Conservation (phyloP, 92 coral and sea anemone species). For the Bergia puertoricense region DNA sequence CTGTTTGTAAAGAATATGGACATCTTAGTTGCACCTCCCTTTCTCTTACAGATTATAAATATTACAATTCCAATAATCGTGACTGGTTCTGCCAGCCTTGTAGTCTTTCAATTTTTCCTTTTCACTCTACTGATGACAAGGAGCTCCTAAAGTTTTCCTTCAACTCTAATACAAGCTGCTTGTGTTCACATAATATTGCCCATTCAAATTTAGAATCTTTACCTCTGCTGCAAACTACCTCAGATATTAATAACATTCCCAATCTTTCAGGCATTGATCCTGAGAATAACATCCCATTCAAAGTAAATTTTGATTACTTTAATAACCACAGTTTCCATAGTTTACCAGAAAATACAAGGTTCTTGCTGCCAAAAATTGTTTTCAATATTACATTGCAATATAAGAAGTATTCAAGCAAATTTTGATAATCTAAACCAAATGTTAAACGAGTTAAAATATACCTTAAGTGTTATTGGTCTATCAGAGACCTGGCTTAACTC, state of each 20-base stretch:
- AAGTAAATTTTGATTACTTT: slow-evolving; percentile 33
- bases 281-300: neutral
- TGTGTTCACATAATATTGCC: slow-evolving; percentile 43
- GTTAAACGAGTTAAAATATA: slow-evolving; percentile 49
- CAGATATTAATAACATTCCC: slow-evolving; percentile 31
- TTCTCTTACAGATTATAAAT: slow-evolving; percentile 52
- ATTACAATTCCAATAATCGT: slow-evolving; percentile 37
- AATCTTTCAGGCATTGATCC: neutral
- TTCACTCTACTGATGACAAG: slow-evolving; percentile 45
- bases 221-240: slow-evolving; percentile 26
- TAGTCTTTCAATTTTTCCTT: slow-evolving; percentile 53
- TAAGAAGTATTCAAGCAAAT: slow-evolving; percentile 21
- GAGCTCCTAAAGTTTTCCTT: slow-evolving; percentile 11
- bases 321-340: slow-evolving; percentile 21
- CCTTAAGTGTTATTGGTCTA: slow-evolving; percentile 48
- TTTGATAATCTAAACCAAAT: neutral
- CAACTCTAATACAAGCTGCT: neutral
- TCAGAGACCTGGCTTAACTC: slow-evolving; percentile 49
- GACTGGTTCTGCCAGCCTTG: slow-evolving; percentile 54
- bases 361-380: slow-evolving; percentile 11
- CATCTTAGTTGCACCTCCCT: slow-evolving; percentile 57
- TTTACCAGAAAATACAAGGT: slow-evolving; percentile 5
- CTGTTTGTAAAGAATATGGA: slow-evolving; percentile 24
- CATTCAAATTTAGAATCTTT: slow-evolving; percentile 37
- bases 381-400: slow-evolving; percentile 49